Evolutionary conservation across 2,888 invertebrate genomes (phyloP).

Genomic region (Aphrophora alni): DNA sequence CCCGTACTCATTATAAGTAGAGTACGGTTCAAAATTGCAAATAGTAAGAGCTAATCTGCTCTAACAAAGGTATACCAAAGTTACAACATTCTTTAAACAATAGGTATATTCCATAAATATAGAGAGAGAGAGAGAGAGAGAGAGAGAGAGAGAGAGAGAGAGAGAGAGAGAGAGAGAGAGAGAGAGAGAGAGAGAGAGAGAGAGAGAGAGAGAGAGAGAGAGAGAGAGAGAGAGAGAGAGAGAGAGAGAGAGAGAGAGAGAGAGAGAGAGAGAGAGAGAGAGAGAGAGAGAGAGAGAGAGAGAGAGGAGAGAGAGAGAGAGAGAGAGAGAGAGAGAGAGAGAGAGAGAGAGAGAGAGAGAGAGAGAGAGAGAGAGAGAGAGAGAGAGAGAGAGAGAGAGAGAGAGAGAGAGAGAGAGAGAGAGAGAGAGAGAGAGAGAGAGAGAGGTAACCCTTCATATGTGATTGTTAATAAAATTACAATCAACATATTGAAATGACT

Average conservation of each 20-base stretch:
- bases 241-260: conserved; percentile 26
- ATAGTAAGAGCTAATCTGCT: too few relatives aligned
- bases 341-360: conserved; percentile 26
- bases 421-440: conserved; percentile 26
- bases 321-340: conserved; percentile 26
- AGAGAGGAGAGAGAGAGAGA: conserved; percentile 24
- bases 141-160: conserved; percentile 22
- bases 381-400: conserved; percentile 26
- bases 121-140: too few relatives aligned
- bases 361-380: conserved; percentile 26
- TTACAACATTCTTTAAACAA: too few relatives aligned
- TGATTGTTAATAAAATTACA: too few relatives aligned
- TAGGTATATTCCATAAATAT: too few relatives aligned
- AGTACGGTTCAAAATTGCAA: too few relatives aligned
- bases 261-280: conserved; percentile 26
- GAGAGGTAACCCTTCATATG: too few relatives aligned
- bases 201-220: conserved; percentile 26
- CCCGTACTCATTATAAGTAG: too few relatives aligned
- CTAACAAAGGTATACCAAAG: too few relatives aligned
- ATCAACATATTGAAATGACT: too few relatives aligned
- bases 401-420: conserved; percentile 26
- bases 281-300: conserved; percentile 26
- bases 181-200: conserved; percentile 26
- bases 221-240: conserved; percentile 26
- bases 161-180: conserved; percentile 20